These are phyloP conservation scores for Deroplatys truncata DNA, from an alignment of 2,888 invertebrate genomes.

Conservation along the genomic window DNA sequence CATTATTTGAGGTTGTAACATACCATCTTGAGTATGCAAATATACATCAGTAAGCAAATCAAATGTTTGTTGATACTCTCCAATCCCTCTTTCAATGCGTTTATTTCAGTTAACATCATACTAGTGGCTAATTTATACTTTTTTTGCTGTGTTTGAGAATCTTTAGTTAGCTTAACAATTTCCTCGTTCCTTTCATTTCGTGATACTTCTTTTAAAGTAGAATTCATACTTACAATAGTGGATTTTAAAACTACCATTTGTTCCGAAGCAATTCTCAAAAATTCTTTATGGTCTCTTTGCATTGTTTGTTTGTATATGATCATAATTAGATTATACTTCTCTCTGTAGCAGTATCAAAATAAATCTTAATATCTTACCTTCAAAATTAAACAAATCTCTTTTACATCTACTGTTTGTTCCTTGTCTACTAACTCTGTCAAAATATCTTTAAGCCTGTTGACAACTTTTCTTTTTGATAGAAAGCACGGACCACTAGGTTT, in stretches of 20 bases:
- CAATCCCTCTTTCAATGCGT: too few species aligned
- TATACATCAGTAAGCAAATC: neutral
- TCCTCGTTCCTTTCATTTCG: too few species aligned
- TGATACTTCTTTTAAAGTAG: neutral
- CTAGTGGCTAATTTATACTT: too few species aligned
- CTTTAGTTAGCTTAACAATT: too few species aligned
- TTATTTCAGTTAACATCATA: too few species aligned
- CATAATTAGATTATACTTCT: too few species aligned
- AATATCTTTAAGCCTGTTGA: neutral
- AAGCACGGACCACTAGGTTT: too few species aligned
- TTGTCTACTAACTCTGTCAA: neutral
- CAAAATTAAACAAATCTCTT: neutral
- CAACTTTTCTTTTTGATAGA: neutral
- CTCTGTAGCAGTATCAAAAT: too few species aligned
- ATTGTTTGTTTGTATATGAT: neutral
- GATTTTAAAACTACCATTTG: neutral
- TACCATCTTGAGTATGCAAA: neutral
- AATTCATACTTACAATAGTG: neutral
- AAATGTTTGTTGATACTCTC: neutral
- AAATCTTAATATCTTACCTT: too few species aligned
- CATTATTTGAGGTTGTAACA: neutral
- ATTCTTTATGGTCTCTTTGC: neutral
- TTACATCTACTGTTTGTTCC: neutral
- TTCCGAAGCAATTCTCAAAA: neutral
- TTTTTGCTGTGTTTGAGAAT: too few species aligned